These are phyloP conservation scores for Mohoua ochrocephala DNA, from an alignment of 2,113 vertebrate species.

Conservation along the genomic window DNA sequence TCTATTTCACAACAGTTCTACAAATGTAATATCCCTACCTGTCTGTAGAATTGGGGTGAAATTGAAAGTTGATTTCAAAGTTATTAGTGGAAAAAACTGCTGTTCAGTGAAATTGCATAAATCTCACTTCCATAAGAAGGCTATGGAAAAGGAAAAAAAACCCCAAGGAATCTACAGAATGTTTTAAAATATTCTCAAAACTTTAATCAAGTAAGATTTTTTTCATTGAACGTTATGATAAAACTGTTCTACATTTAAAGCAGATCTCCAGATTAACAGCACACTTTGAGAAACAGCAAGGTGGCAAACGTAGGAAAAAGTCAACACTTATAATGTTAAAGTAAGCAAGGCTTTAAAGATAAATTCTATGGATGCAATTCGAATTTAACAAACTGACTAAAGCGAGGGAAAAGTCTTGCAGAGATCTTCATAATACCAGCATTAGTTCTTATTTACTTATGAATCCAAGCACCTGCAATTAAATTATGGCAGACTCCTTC, in stretches of 20 bases:
- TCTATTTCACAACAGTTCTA: constrained; percentile 23
- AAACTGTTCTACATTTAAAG: background rate
- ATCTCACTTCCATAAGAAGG: constrained; percentile 47
- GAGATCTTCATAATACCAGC: background rate
- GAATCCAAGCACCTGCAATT: constrained; percentile 37
- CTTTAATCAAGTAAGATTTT: background rate
- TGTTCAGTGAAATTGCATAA: constrained; percentile 50
- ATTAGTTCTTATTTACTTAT: constrained; percentile 6
- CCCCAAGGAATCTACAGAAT: constrained; percentile 49
- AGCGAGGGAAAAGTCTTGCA: background rate
- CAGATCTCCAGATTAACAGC: background rate
- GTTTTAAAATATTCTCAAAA: background rate
- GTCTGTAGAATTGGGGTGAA: constrained; percentile 41
- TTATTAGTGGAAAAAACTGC: constrained; percentile 43
- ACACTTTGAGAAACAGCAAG: background rate
- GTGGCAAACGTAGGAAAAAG: background rate
- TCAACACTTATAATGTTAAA: background rate
- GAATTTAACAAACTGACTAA: background rate
- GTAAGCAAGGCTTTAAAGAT: background rate
- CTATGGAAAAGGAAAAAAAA: constrained; percentile 39
- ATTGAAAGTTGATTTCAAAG: constrained; percentile 49
- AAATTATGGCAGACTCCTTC: constrained; percentile 37
- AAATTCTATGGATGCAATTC: background rate
- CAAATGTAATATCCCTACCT: constrained; percentile 32
- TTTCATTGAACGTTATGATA: background rate